A percentile compares a stretch with the other conserved stretches of the same genome.
Conservation (phyloP, 1,140 invertebrate species). For the Holcopasites calliopsidis region DNA sequence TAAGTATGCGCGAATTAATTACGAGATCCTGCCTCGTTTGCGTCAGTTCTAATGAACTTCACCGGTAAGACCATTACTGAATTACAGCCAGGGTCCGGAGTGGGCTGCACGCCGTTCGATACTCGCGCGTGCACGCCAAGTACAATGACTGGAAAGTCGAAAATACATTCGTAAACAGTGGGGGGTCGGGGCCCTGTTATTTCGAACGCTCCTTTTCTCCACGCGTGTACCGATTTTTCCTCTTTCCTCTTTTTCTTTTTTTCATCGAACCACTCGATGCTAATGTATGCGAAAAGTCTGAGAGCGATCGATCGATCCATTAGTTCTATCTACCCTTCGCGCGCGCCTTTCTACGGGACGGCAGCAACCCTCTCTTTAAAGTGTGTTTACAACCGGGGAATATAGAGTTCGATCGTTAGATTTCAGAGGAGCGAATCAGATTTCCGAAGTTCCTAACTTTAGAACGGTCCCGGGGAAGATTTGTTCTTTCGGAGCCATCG, state of each 20-base stretch:
- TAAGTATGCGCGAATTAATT: constrained; percentile 55
- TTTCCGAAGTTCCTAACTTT: not conserved
- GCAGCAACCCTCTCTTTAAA: not conserved
- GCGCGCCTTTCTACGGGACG: not conserved
- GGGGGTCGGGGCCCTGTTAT: not conserved
- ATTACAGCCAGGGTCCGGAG: constrained; percentile 40
- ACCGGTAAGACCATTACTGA: constrained; percentile 54
- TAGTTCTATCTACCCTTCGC: not conserved
- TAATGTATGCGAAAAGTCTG: constrained; percentile 19
- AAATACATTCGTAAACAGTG: constrained; percentile 33
- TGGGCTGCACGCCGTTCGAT: not conserved
- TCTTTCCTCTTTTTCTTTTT: not conserved
- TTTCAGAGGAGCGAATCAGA: not conserved
- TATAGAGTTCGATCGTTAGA: not conserved
- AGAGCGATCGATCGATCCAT: constrained; percentile 23
- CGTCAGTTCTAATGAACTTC: constrained; percentile 59
- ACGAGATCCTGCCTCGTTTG: constrained; percentile 57
- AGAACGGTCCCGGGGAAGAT: not conserved
- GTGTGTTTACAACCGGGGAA: not conserved
- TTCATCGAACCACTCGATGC: not conserved
- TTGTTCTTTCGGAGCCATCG: not conserved
- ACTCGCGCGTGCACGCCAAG: not conserved
- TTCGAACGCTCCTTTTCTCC: not conserved
- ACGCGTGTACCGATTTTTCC: not conserved
- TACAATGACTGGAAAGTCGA: constrained; percentile 33